phyloP scores from a whole-genome alignment of 1,140 invertebrate genomes.

The Antheraea pernyi region DNA sequence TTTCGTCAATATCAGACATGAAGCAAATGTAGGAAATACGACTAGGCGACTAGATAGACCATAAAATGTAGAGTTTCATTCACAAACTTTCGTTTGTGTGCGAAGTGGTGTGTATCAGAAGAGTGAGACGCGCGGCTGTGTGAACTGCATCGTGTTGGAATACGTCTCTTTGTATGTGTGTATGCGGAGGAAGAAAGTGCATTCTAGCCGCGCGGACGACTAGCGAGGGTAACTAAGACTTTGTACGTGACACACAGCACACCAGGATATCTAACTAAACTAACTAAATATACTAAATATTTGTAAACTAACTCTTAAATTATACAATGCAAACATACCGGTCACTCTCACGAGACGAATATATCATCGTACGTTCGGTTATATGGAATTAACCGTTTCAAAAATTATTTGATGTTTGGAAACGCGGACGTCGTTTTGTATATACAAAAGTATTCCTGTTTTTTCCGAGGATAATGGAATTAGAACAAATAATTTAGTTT shows the following conservation, averaged over 20 bases:
- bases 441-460: too few relatives aligned
- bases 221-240: slow-evolving; percentile 68
- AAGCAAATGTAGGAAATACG: background rate
- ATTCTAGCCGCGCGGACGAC: slow-evolving; percentile 57
- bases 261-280: background rate
- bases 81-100: slow-evolving; percentile 1
- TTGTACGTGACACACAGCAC: slow-evolving; percentile 22
- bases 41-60: background rate
- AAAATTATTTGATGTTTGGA: too few relatives aligned
- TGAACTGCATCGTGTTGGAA: slow-evolving; percentile 18
- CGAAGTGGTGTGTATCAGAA: background rate
- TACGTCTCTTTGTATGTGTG: slow-evolving; percentile 19
- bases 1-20: background rate
- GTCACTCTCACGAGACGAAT: too few relatives aligned
- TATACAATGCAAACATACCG: too few relatives aligned
- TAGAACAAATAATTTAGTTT: too few relatives aligned
- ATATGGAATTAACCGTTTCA: too few relatives aligned
- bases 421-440: too few relatives aligned
- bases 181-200: slow-evolving; percentile 65
- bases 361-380: too few relatives aligned
- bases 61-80: background rate
- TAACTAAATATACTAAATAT: too few relatives aligned
- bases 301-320: too few relatives aligned
- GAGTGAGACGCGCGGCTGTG: slow-evolving; percentile 9
- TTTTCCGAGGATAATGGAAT: too few relatives aligned